Percentiles rank a stretch among this genome's conserved stretches.
Conservation (phyloP, 2,113 vertebrate genomes). For the Aythya baeri region DNA sequence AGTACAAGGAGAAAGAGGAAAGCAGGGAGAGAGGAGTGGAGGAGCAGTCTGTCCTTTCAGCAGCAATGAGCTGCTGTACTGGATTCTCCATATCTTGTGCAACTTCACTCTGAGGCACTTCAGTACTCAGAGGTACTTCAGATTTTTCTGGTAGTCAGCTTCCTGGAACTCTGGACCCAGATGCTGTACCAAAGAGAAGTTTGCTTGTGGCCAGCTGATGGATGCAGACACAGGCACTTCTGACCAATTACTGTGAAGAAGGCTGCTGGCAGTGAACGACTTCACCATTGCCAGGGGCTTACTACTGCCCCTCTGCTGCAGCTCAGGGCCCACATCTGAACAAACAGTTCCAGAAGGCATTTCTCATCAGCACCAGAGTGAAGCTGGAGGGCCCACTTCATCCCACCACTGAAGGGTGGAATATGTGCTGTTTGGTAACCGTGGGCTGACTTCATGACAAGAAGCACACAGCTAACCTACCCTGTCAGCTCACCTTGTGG, state of each 20-base stretch:
- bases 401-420: not conserved
- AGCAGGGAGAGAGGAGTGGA: accelerated
- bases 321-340: not conserved
- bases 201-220: not conserved
- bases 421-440: not conserved
- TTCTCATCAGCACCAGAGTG: not conserved
- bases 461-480: not conserved
- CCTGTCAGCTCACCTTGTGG: no score
- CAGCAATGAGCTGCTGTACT: not conserved
- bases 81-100: not conserved
- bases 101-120: not conserved
- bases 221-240: not conserved
- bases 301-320: not conserved
- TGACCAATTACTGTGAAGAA: not conserved
- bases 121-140: not conserved
- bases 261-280: not conserved
- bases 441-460: not conserved
- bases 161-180: not conserved
- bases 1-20: not conserved
- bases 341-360: not conserved
- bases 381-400: not conserved
- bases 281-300: not conserved
- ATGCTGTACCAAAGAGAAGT: accelerated
- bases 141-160: not conserved
- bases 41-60: not conserved